Percentiles rank a stretch among this genome's conserved stretches.
These are phyloP conservation scores for Andricus curvator DNA, from an alignment of 2,888 invertebrate species.

Conservation along the genomic window DNA sequence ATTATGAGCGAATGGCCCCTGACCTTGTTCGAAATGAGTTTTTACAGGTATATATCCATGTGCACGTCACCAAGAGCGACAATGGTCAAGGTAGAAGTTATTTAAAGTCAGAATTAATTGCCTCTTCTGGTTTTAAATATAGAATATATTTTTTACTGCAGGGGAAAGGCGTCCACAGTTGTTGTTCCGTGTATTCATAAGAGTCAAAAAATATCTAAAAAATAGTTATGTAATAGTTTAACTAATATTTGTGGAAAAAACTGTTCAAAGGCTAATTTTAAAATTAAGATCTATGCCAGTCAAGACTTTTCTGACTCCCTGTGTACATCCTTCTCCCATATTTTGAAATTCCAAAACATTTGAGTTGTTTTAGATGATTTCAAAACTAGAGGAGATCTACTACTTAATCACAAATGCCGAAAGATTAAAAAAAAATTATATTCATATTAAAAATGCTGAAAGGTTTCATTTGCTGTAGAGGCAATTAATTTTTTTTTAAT, in stretches of 20 bases:
- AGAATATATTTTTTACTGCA: not conserved
- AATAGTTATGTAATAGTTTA: too few relatives aligned
- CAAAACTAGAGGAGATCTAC: not conserved
- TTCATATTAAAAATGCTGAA: not conserved
- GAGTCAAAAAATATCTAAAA: too few relatives aligned
- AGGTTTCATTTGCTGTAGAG: not conserved
- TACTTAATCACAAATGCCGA: too few relatives aligned
- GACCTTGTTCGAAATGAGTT: constrained; percentile 54
- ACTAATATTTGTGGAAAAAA: too few relatives aligned
- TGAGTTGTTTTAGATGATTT: not conserved
- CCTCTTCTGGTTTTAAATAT: not conserved
- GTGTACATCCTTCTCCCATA: not conserved
- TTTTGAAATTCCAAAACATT: not conserved
- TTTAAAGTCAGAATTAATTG: not conserved
- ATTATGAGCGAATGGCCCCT: constrained; percentile 48
- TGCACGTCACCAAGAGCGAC: constrained; percentile 33
- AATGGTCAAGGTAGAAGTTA: constrained; percentile 30
- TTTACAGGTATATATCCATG: constrained; percentile 43
- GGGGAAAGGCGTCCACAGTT: too few relatives aligned
- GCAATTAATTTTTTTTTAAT: too few relatives aligned
- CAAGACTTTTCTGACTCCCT: too few relatives aligned
- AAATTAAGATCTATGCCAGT: too few relatives aligned
- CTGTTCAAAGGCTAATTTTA: too few relatives aligned
- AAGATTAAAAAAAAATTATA: too few relatives aligned
- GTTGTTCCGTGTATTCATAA: too few relatives aligned